Percentiles rank a stretch among this genome's conserved stretches.
Evolutionary conservation across 2,888 invertebrate species (phyloP).

Genomic region (Calephelis perditalis): DNA sequence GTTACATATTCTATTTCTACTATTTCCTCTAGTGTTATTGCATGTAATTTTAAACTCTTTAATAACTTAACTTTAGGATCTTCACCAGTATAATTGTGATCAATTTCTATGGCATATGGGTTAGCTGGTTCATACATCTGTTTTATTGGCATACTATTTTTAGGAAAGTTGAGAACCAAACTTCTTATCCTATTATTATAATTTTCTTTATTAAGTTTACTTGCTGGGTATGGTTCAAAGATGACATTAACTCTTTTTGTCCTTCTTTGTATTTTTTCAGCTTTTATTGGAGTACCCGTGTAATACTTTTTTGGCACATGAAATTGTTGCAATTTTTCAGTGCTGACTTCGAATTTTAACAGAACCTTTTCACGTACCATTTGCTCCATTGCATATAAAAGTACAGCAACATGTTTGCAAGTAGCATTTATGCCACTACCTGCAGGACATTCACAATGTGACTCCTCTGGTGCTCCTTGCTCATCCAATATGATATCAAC

Average conservation of each 20-base stretch:
- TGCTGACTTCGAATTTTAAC: not conserved
- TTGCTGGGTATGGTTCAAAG: no score
- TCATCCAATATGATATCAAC: conserved; percentile 10
- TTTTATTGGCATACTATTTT: conserved; percentile 17
- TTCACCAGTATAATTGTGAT: conserved; percentile 16
- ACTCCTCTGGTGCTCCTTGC: conserved; percentile 1
- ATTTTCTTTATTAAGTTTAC: conserved; percentile 1
- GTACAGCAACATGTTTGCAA: conserved; percentile 12
- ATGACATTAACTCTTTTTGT: no score
- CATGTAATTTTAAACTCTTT: no score
- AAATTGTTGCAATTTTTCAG: not conserved
- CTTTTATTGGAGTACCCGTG: no score
- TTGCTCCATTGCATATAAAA: not conserved
- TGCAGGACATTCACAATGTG: conserved; percentile 12
- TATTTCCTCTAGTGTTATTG: no score
- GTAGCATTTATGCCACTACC: conserved; percentile 8
- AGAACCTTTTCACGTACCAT: conserved; percentile 8
- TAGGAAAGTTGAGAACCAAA: conserved; percentile 11
- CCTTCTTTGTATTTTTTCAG: no score
- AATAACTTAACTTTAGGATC: not conserved
- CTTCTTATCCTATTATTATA: conserved; percentile 10
- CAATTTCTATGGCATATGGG: conserved; percentile 18
- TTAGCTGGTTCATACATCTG: conserved; percentile 21
- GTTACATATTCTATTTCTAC: no score
- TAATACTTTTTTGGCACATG: no score